Evolutionary conservation across 2,113 vertebrate genomes (phyloP).

Genomic region (Hemichromis elongatus): DNA sequence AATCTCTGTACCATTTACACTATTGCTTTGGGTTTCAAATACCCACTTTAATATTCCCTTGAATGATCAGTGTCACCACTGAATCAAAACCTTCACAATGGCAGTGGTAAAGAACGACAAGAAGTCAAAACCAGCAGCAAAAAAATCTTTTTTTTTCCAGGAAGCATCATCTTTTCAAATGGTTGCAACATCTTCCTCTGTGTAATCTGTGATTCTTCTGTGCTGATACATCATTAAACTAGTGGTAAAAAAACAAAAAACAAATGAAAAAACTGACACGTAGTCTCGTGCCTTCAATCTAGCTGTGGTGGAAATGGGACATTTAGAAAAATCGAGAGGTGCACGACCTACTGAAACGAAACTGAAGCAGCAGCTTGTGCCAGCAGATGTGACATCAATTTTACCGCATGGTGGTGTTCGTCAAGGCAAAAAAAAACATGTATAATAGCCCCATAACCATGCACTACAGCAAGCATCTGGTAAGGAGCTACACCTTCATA

Average conservation of each 20-base stretch:
- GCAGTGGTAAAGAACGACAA: not conserved
- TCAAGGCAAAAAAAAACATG: not conserved
- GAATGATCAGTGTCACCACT: not conserved
- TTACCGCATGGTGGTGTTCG: not conserved
- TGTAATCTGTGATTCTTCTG: not conserved
- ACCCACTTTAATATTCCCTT: not conserved
- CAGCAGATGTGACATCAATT: not conserved
- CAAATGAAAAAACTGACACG: not conserved
- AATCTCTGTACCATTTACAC: not conserved
- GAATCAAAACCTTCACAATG: not conserved
- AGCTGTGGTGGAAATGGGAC: not conserved
- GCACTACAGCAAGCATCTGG: not conserved
- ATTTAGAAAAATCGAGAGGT: not conserved
- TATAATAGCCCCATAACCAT: not conserved
- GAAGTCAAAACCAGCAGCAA: not conserved
- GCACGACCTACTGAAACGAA: not conserved
- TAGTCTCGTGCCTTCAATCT: not conserved
- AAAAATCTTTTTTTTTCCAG: not conserved
- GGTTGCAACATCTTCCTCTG: not conserved
- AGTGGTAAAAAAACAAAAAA: not conserved
- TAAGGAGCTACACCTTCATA: not conserved
- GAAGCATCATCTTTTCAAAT: not conserved
- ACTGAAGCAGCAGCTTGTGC: not conserved
- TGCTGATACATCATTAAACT: not conserved
- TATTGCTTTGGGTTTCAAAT: not conserved